Percentiles rank a stretch among this genome's conserved stretches.
These are phyloP conservation scores for Mythimna ferrago DNA, from an alignment of 2,888 invertebrate species.

Conservation along the genomic window DNA sequence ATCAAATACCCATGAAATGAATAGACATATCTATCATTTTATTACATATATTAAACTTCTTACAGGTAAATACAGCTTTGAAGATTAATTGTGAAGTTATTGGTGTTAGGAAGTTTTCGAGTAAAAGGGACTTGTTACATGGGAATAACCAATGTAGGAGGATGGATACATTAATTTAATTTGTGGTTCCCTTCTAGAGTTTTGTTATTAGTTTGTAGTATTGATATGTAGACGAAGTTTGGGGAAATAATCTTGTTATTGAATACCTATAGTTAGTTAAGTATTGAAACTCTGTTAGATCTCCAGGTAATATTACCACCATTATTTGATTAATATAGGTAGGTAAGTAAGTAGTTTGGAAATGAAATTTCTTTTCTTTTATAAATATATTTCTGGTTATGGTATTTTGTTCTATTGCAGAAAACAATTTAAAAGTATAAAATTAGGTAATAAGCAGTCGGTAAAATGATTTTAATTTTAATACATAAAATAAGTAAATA, in stretches of 20 bases:
- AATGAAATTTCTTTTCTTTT: neutral
- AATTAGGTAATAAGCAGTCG: no score
- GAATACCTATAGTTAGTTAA: slow-evolving; percentile 1
- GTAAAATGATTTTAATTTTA: neutral
- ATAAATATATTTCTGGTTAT: no score
- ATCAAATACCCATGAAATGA: slow-evolving; percentile 44
- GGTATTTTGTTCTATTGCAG: no score
- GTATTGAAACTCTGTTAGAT: slow-evolving; percentile 6
- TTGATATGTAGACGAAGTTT: slow-evolving; percentile 32
- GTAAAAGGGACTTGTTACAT: slow-evolving; percentile 20
- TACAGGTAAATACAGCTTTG: slow-evolving; percentile 39
- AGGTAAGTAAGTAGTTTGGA: neutral
- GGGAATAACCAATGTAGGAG: slow-evolving; percentile 14
- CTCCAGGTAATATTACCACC: neutral
- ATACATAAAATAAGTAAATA: no score
- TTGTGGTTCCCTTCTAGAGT: slow-evolving; percentile 32
- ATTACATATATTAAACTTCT: slow-evolving; percentile 38
- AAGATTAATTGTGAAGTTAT: slow-evolving; percentile 37
- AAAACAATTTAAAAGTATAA: no score
- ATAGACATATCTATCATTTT: slow-evolving; percentile 27
- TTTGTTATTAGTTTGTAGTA: slow-evolving; percentile 36
- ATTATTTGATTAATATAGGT: neutral
- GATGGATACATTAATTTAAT: slow-evolving; percentile 47
- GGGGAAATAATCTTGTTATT: slow-evolving; percentile 29
- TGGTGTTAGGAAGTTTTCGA: slow-evolving; percentile 28